Evolutionary conservation across 2,888 invertebrate genomes (phyloP), one percentile per base, ranked within the genome.

Genomic region (Clepsis dumicolana): DNA sequence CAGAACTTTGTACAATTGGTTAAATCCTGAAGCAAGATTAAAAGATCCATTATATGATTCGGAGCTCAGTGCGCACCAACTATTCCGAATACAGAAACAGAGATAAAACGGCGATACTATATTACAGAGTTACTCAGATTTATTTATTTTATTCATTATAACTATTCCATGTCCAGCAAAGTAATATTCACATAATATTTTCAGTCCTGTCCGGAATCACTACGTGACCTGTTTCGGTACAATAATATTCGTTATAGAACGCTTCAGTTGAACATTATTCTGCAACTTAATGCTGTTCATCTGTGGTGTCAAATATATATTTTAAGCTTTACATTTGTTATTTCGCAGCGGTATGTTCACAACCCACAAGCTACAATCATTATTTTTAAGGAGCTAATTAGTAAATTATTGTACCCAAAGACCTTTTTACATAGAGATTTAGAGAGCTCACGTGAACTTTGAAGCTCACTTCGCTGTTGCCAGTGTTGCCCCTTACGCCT

Each of bases 171-270:
- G n/a, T 64, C 16, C 21, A 48, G 32, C 18, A 44, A 48, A 35
- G 16, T 44, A 71, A 70, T 77, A 80, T 81, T 76, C 80, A 82
- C 77, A 80, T 73, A 59, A 70, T 27, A 14, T 14, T 32, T 73
- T 77, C 78, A 82, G 77, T 79, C 75, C 74, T 73, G 76, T 74
- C 72, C 63, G 59, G 70, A 70, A 63, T 59, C 38, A 41, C 29
- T 53, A 41, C 41, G 59, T 24, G 27, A 53, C 38, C 61, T 50
- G 18, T 41, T 52, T 50, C 50, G 50, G 62, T 63, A 67, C 38
- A 68, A 64, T 64, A 59, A 68, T 44, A 10, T 12, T 16, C 61
- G 12, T 21, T 48, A 21, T 21, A 59, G 10, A 21, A 27, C 18
- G 56, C 21, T 32, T 35, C 32, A 16, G 32, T n/a, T 21, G 48